A percentile compares a stretch with the other conserved stretches of the same genome.
Evolutionary conservation across 2,888 invertebrate genomes (phyloP).

Genomic region (Meloe dianella): DNA sequence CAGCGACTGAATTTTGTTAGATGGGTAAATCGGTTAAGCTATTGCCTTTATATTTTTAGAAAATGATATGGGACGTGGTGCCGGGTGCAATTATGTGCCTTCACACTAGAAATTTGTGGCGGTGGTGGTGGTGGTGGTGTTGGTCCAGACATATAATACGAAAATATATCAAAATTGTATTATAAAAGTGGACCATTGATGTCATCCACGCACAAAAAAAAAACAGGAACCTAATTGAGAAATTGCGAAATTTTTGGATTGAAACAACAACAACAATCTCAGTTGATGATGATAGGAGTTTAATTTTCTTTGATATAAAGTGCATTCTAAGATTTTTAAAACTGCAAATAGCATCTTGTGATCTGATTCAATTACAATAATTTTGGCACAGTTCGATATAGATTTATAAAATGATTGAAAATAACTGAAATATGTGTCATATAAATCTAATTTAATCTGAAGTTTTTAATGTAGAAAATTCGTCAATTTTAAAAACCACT

Average conservation of each 20-base stretch:
- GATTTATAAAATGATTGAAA: neutral
- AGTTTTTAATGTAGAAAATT: no score
- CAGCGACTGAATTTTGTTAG: slow-evolving; percentile 52
- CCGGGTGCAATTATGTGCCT: slow-evolving; percentile 49
- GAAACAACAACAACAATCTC: neutral
- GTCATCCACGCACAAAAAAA: neutral
- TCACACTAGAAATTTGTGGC: slow-evolving; percentile 38
- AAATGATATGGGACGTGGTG: slow-evolving; percentile 57
- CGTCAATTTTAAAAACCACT: neutral
- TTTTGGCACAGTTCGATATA: neutral
- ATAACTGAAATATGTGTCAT: slow-evolving; percentile 2
- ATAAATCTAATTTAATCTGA: neutral
- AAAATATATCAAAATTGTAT: neutral
- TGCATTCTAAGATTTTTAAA: slow-evolving; percentile 4
- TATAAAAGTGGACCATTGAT: slow-evolving; percentile 1
- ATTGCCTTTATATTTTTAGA: slow-evolving; percentile 58
- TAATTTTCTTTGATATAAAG: neutral
- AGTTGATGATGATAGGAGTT: no score
- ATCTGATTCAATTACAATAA: slow-evolving; percentile 4
- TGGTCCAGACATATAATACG: neutral
- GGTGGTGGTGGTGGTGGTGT: slow-evolving; percentile 21
- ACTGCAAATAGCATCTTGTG: neutral
- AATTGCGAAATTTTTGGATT: neutral
- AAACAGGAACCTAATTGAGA: neutral
- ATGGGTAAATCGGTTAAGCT: slow-evolving; percentile 52